Evolutionary conservation across 2,888 invertebrate species (phyloP).

Genomic region (Ditylenchus weischeri): DNA sequence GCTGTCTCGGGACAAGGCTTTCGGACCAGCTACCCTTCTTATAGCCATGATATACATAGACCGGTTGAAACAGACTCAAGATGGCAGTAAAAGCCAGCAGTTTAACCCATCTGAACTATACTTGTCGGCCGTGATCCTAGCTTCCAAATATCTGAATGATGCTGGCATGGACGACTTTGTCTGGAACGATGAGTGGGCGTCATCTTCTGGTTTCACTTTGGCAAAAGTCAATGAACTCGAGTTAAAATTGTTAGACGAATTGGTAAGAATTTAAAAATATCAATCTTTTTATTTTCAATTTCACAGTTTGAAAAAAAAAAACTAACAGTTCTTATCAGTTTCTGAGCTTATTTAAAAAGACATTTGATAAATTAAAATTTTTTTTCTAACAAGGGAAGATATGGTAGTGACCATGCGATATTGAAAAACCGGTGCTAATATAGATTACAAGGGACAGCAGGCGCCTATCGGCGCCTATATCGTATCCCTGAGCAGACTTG

Average conservation of each 20-base stretch:
- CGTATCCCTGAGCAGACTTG: too few species aligned
- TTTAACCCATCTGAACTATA: slow-evolving; percentile 87
- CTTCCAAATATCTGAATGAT: slow-evolving; percentile 90
- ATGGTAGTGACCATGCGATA: too few species aligned
- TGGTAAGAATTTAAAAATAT: slow-evolving; percentile 63
- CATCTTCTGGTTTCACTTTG: slow-evolving; percentile 73
- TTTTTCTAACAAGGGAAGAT: too few species aligned
- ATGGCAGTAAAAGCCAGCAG: slow-evolving; percentile 59
- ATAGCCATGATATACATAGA: slow-evolving; percentile 89
- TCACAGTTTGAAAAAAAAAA: neutral
- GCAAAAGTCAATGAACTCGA: slow-evolving; percentile 78
- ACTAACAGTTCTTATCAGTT: too few species aligned
- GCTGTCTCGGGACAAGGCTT: slow-evolving; percentile 67
- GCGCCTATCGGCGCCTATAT: too few species aligned
- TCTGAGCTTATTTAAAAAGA: too few species aligned
- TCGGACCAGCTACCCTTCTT: slow-evolving; percentile 66
- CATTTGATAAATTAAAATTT: too few species aligned
- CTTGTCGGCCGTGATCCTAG: slow-evolving; percentile 90
- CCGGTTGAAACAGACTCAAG: slow-evolving; percentile 73
- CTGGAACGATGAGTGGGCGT: slow-evolving; percentile 87
- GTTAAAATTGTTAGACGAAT: slow-evolving; percentile 80
- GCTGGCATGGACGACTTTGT: slow-evolving; percentile 88
- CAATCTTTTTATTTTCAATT: neutral
- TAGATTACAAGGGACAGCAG: too few species aligned
- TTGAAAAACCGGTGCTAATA: too few species aligned